A percentile compares a stretch with the other conserved stretches of the same genome.
These are phyloP conservation scores for Gracilinanus agilis DNA, from an alignment of 2,113 vertebrate species.

Conservation along the genomic window DNA sequence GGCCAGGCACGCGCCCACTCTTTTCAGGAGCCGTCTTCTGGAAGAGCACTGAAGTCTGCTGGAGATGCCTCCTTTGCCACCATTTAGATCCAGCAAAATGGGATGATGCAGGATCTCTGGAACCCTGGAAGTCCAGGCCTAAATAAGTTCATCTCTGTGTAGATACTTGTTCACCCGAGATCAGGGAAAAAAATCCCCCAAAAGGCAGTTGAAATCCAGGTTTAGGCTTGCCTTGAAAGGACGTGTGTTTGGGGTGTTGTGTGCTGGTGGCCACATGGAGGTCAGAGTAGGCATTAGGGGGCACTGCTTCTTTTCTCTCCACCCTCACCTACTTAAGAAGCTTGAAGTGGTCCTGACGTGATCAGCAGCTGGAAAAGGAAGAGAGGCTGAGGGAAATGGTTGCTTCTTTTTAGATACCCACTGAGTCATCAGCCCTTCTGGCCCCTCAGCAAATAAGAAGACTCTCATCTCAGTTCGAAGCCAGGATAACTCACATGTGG, in stretches of 20 bases:
- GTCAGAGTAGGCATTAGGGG: background rate
- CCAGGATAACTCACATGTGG: background rate
- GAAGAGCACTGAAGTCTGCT: too few species aligned
- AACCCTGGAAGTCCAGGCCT: too few species aligned
- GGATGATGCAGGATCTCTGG: too few species aligned
- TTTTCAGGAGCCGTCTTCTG: too few species aligned
- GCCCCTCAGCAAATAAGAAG: background rate
- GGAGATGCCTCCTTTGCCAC: too few species aligned
- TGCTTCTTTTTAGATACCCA: background rate
- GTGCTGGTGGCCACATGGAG: background rate
- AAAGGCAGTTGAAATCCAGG: background rate
- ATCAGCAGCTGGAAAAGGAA: background rate
- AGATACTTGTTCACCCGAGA: background rate
- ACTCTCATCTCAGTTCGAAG: background rate
- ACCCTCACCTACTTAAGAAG: background rate
- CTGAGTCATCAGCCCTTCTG: background rate
- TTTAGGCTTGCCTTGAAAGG: background rate
- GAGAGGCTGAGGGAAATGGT: background rate
- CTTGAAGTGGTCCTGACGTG: background rate
- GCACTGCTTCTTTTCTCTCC: background rate
- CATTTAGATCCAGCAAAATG: too few species aligned
- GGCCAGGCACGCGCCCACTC: too few species aligned
- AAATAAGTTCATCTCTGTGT: too few species aligned
- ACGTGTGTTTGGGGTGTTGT: background rate
- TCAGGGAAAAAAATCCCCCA: too few species aligned